Evolutionary conservation across 1,140 invertebrate genomes (phyloP).

Genomic region (Geopemphigus sp.): DNA sequence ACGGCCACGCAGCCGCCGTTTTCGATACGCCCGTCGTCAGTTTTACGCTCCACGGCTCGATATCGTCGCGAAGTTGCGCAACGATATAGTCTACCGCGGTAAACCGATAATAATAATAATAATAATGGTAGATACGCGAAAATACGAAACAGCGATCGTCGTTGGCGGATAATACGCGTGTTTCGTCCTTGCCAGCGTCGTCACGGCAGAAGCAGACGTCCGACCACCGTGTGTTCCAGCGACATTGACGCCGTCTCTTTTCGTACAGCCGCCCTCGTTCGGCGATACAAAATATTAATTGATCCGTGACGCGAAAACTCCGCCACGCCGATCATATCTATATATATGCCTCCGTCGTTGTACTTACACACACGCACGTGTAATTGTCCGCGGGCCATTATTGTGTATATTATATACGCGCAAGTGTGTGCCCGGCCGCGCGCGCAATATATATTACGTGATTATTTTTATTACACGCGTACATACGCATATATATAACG

Average conservation of each 20-base stretch:
- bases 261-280: conserved; percentile 19
- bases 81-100: no score
- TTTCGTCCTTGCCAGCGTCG: not conserved
- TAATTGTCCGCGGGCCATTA: not conserved
- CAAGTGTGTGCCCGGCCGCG: no score
- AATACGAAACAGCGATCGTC: not conserved
- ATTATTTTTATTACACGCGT: not conserved
- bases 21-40: no score
- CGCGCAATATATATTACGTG: no score
- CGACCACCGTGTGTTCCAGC: conserved; percentile 13
- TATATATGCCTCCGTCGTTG: not conserved
- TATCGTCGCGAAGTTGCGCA: no score
- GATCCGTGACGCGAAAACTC: conserved; percentile 19
- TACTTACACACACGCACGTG: not conserved
- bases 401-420: not conserved
- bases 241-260: conserved; percentile 32
- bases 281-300: conserved; percentile 18
- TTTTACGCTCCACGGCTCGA: no score
- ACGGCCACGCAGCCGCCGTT: no score
- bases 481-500: not conserved
- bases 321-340: no score
- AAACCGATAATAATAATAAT: no score
- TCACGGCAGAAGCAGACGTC: no score
- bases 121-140: conserved; percentile 5
- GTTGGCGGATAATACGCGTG: not conserved